These are phyloP conservation scores for Pseudorhiza aurosa DNA, from an alignment of 30 jellyfish, hydroid and myxozoan genomes.

Conservation along the genomic window DNA sequence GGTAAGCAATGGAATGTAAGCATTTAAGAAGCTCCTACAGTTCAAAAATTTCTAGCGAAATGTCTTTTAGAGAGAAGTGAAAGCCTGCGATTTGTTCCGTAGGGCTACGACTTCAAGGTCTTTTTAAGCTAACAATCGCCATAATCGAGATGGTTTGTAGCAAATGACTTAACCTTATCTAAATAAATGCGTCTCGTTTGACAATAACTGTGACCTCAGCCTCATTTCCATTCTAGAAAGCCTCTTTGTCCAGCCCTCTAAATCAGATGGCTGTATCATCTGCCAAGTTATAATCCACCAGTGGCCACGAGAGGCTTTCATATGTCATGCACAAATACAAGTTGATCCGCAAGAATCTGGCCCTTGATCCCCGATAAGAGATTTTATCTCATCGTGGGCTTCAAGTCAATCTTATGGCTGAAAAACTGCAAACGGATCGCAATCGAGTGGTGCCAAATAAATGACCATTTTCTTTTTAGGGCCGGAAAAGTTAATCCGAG, in stretches of 20 bases:
- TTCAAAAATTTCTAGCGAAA: too few species aligned
- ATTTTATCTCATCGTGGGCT: constrained; percentile 28
- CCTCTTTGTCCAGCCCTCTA: constrained; percentile 27
- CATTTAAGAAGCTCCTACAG: too few species aligned
- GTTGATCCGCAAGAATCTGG: constrained; percentile 37
- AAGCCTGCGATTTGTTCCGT: too few species aligned
- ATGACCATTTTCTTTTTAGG: constrained; percentile 30
- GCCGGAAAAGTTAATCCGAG: constrained; percentile 23
- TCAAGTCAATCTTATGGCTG: constrained; percentile 12
- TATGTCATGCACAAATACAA: constrained; percentile 22
- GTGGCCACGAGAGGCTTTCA: constrained; percentile 42
- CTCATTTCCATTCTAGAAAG: not conserved
- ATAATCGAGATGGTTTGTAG: too few species aligned
- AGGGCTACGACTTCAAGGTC: too few species aligned
- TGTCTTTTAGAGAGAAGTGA: too few species aligned
- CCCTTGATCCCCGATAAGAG: constrained; percentile 46
- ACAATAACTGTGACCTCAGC: not conserved
- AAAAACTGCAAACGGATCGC: constrained; percentile 31
- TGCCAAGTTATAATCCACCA: constrained; percentile 12
- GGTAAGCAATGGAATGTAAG: too few species aligned
- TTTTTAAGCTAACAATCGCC: too few species aligned
- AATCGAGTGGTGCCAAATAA: constrained; percentile 11
- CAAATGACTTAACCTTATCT: too few species aligned
- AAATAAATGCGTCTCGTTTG: too few species aligned
- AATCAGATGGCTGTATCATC: constrained; percentile 13